A percentile compares a stretch with the other conserved stretches of the same genome.
phyloP scores from a whole-genome alignment of 2,797 vertebrate genomes.

The Alca torda region DNA sequence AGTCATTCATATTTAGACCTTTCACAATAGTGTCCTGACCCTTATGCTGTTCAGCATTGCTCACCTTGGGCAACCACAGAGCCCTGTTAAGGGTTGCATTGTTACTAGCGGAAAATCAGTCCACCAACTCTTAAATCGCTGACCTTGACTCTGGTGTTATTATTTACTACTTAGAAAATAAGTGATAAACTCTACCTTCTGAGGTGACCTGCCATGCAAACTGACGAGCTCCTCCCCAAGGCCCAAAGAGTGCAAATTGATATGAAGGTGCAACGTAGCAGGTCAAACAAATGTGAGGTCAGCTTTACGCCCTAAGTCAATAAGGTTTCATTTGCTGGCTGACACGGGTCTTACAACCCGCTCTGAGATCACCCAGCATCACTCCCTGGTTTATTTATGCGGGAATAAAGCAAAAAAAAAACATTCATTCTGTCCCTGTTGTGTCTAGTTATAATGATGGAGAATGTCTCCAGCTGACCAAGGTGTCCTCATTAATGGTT shows the following conservation, averaged over 20 bases:
- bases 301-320: background rate
- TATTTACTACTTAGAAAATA: background rate
- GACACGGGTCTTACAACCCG: background rate
- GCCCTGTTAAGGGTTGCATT: background rate
- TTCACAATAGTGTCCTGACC: background rate
- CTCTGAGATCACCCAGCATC: background rate
- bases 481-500: slow-evolving; percentile 53
- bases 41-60: background rate
- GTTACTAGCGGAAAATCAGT: background rate
- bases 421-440: background rate
- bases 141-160: background rate
- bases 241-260: background rate
- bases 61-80: background rate
- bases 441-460: background rate
- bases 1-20: background rate
- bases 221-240: background rate
- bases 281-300: background rate
- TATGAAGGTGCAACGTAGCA: background rate
- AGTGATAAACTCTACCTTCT: background rate
- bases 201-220: background rate
- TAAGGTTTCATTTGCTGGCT: background rate
- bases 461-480: slow-evolving; percentile 28
- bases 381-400: background rate
- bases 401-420: background rate
- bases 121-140: background rate